Evolutionary conservation across 2,888 invertebrate species (phyloP).

Genomic region (Drosophila cognata): DNA sequence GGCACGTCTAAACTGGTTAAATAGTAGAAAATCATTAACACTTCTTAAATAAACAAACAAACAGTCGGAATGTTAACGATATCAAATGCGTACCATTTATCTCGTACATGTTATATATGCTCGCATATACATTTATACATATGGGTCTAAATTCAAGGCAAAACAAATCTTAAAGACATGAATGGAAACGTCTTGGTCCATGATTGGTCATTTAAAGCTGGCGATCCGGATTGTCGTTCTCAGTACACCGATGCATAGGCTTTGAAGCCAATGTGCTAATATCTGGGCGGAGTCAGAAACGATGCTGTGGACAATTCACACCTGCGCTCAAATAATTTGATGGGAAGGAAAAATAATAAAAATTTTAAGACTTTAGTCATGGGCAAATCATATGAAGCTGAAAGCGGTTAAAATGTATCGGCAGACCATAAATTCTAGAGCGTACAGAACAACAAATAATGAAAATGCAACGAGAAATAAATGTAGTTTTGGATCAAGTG

Average conservation of each 20-base stretch:
- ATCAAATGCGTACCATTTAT: conserved; percentile 17
- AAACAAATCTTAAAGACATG: conserved; percentile 23
- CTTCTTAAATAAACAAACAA: conserved; percentile 33
- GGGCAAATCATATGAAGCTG: conserved; percentile 19
- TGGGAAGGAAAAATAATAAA: conserved; percentile 15
- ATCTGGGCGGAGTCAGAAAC: conserved; percentile 72
- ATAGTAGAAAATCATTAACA: conserved; percentile 42
- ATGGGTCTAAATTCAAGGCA: not conserved
- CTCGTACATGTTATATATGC: not conserved
- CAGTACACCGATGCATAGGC: conserved; percentile 7
- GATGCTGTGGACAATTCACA: conserved; percentile 17
- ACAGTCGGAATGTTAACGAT: conserved; percentile 19
- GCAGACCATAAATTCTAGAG: conserved; percentile 5
- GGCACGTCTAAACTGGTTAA: conserved; percentile 23
- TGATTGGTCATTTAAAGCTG: conserved; percentile 35
- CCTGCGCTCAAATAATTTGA: conserved; percentile 13
- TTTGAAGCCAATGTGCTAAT: conserved; percentile 45
- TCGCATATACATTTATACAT: not conserved
- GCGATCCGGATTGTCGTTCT: conserved; percentile 34
- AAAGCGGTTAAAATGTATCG: conserved; percentile 35
- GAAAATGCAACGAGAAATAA: conserved; percentile 2
- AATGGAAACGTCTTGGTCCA: conserved; percentile 12
- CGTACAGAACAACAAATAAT: not conserved
- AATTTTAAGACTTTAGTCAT: conserved; percentile 26
- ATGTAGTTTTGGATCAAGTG: conserved; percentile 20